Base-by-base conservation (phyloP, 2,797 vertebrate species). In the Chloroceryle inda region DNA sequence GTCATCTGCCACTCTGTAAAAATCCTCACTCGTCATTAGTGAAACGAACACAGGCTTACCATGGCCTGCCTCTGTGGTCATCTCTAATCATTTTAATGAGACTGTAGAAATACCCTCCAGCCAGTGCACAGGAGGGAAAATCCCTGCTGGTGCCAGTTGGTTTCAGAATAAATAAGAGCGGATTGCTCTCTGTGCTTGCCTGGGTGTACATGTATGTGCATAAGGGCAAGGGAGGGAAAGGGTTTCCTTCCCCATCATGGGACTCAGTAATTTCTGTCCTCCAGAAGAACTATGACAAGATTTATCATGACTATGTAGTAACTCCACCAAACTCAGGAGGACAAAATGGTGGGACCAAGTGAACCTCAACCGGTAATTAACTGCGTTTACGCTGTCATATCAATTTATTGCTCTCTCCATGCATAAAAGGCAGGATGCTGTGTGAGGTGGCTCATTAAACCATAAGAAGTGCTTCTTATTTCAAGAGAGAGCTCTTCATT, bases 1-100 rank as follows among this genome's bases (percentile, higher is more conserved):
- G 97, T 97, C 96, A 97, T 96, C 97, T 96, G 85, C 94, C 94
- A 91, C 92, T 79, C 63, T 64, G 55, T 82, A 91, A 97, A 97
- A 93, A 74, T 58, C 66, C 42, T 68, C 64, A n/a, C 61, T 96
- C 91, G 94, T 95, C 90, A 97, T 97, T 96, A 96, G n/a, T 53
- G 50, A 92, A 73, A 72, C 0, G 21, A 93, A 84, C 4, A 13
- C 78, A 71, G 40, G 82, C 74, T 93, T 84, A 72, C 87, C 23
- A 16, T 35, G 84, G 58, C 55, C 84, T 75, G 95, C 88, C 84
- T 97, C 97, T 79, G 71, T 97, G 97, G 97, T 97, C 94, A 97
- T 94, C 90, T 97, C 92, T 96, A 96, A 95, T 97, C 92, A 94
- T 95, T 97, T 96, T 97, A 98, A 98, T 98, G 97, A 98, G 95